phyloP scores from a whole-genome alignment of 2,888 invertebrate genomes.

The Monopis laevigella region DNA sequence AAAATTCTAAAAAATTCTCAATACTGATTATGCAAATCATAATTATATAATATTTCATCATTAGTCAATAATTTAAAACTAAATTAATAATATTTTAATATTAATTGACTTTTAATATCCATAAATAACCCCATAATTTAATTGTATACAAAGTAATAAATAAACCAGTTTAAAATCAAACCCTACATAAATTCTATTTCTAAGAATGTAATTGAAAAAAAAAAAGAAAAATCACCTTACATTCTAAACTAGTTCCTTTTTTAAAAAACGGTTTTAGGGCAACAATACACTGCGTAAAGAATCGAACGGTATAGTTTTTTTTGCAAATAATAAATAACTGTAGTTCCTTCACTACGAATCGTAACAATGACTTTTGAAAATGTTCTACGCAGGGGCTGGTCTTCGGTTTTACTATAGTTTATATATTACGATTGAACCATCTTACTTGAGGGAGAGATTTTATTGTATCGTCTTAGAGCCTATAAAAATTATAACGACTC shows the following conservation, averaged over 20 bases:
- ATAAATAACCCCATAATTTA: too few relatives aligned
- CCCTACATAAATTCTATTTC: not conserved
- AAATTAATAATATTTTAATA: too few relatives aligned
- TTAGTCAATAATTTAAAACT: too few relatives aligned
- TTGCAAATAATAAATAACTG: not conserved
- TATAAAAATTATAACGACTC: slow-evolving; percentile 29
- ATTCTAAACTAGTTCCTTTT: not conserved
- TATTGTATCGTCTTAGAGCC: slow-evolving; percentile 12
- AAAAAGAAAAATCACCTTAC: not conserved
- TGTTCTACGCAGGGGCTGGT: slow-evolving; percentile 11
- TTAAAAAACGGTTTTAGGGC: not conserved
- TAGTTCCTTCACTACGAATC: not conserved
- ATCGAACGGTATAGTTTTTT: too few relatives aligned
- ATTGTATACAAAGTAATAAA: not conserved
- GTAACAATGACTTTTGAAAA: slow-evolving; percentile 8
- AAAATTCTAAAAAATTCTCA: too few relatives aligned
- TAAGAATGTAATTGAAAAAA: not conserved
- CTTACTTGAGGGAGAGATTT: not conserved
- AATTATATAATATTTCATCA: too few relatives aligned
- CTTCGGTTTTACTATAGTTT: too few relatives aligned
- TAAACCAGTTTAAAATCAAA: not conserved
- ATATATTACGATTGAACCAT: not conserved
- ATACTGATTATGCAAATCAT: too few relatives aligned
- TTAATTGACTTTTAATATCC: not conserved
- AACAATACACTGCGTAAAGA: slow-evolving; percentile 6